Conservation (phyloP, 2,113 vertebrate species). For the Ceyx margarethae region DNA sequence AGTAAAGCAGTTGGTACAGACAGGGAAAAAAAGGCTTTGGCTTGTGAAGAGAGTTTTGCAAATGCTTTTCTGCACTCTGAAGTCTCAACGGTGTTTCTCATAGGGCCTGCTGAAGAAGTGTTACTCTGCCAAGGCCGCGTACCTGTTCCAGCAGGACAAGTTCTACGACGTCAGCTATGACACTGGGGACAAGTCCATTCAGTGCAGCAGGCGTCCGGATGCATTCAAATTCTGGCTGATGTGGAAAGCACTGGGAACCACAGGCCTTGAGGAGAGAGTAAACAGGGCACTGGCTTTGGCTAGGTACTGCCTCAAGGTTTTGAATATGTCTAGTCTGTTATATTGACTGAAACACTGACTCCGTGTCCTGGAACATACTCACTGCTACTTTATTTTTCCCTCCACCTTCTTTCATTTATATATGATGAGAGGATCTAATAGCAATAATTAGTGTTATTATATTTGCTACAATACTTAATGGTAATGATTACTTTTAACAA, state of each 20-base stretch:
- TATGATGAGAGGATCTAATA: neutral
- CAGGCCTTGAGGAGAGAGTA: slow-evolving; percentile 81
- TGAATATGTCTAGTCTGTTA: neutral
- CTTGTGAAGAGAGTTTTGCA: neutral
- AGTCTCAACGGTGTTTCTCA: neutral
- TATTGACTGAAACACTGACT: neutral
- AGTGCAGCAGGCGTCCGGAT: slow-evolving; percentile 85
- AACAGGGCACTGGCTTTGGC: slow-evolving; percentile 82
- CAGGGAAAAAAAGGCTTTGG: neutral
- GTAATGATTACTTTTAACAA: neutral
- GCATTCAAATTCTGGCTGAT: slow-evolving; percentile 87
- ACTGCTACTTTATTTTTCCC: neutral
- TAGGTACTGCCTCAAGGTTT: slow-evolving; percentile 56
- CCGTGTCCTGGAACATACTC: neutral
- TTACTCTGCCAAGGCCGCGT: slow-evolving; percentile 79
- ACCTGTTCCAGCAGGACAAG: slow-evolving; percentile 88
- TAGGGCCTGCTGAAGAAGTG: slow-evolving; percentile 82
- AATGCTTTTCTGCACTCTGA: neutral
- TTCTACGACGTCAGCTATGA: slow-evolving; percentile 86
- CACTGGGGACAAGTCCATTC: slow-evolving; percentile 86
- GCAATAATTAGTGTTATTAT: neutral
- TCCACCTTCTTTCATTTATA: neutral
- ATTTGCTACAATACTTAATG: neutral
- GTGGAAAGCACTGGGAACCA: slow-evolving; percentile 85
- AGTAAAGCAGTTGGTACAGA: neutral